A percentile compares a stretch with the other conserved stretches of the same genome.
These are phyloP conservation scores for Nesidiocoris tenuis DNA, from an alignment of 2,888 invertebrate genomes.

Conservation along the genomic window DNA sequence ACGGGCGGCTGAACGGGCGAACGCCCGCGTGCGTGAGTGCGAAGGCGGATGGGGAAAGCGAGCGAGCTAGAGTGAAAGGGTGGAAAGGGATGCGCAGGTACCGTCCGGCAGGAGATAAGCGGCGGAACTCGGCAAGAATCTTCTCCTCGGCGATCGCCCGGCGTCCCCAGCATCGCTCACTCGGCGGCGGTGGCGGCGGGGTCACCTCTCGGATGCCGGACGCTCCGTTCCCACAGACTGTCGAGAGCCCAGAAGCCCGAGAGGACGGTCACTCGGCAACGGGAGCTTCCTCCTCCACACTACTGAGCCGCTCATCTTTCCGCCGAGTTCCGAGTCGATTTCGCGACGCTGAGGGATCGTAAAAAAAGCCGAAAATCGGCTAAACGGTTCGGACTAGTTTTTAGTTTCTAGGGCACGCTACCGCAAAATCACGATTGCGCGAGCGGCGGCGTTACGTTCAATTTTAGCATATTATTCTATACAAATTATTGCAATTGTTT, in stretches of 20 bases:
- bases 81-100: constrained; percentile 34
- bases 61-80: neutral
- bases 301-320: neutral
- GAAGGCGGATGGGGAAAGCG: neutral
- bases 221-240: constrained; percentile 42
- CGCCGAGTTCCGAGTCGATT: neutral
- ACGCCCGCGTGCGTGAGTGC: neutral
- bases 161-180: neutral
- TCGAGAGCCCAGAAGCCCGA: neutral
- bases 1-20: constrained; percentile 10
- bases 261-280: neutral
- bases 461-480: no score
- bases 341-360: no score
- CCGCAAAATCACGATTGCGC: no score
- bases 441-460: no score
- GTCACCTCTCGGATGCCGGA: constrained; percentile 29
- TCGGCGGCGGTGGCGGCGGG: neutral
- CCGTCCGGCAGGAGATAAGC: neutral
- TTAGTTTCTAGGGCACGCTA: no score
- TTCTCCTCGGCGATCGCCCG: neutral
- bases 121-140: constrained; percentile 37
- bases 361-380: no score
- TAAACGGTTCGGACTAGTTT: no score
- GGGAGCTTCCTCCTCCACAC: neutral
- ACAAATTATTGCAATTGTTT: no score